phyloP scores from a whole-genome alignment of 2,888 invertebrate genomes.

The Zaprionus obscuricornis region DNA sequence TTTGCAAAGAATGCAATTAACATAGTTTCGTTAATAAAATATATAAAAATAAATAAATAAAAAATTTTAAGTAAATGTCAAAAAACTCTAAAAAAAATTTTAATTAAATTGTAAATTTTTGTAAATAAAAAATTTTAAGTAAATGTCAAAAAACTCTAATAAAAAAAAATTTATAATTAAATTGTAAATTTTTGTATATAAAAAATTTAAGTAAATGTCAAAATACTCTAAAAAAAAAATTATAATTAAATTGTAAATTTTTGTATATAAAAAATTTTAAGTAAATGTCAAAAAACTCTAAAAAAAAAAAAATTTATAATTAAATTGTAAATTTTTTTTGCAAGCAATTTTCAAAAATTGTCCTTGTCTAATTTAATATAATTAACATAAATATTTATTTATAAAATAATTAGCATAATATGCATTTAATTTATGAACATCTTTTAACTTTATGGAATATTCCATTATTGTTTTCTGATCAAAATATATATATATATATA shows the following conservation, averaged over 20 bases:
- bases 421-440: too few relatives aligned
- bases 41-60: neutral
- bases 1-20: conserved; percentile 23
- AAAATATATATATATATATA: too few relatives aligned
- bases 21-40: conserved; percentile 27
- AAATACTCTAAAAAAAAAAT: too few relatives aligned
- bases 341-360: too few relatives aligned
- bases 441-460: conserved; percentile 52
- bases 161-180: too few relatives aligned
- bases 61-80: conserved; percentile 22
- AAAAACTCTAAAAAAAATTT: too few relatives aligned
- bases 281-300: conserved; percentile 9
- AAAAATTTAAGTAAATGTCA: conserved; percentile 21
- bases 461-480: too few relatives aligned
- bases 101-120: conserved; percentile 13
- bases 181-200: too few relatives aligned
- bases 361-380: conserved; percentile 6
- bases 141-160: conserved; percentile 22
- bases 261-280: too few relatives aligned
- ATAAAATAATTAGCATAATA: conserved; percentile 20
- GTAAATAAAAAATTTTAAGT: neutral
- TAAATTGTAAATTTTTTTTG: conserved; percentile 24
- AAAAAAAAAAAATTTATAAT: neutral
- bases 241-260: too few relatives aligned
- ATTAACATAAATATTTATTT: conserved; percentile 21